Evolutionary conservation across 2,797 vertebrate genomes (phyloP).

Genomic region (Enteromius mattozi): DNA sequence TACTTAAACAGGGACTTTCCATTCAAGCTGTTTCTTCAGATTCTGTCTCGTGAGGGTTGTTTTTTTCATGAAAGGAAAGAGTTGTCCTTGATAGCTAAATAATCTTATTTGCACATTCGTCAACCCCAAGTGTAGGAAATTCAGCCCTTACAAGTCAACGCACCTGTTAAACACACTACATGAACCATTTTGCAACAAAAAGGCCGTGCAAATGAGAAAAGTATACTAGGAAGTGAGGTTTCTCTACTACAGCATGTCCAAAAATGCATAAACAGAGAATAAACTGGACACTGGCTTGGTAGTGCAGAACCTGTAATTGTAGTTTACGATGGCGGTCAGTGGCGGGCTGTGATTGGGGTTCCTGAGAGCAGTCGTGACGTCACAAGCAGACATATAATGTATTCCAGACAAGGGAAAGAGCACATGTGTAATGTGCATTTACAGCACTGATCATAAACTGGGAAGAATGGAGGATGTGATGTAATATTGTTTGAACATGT

Average conservation of each 20-base stretch:
- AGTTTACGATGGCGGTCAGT: neutral
- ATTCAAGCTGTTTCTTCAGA: neutral
- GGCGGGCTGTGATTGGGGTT: conserved; percentile 5
- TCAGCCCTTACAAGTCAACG: neutral
- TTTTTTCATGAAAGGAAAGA: conserved; percentile 2
- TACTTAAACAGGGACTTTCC: conserved; percentile 10
- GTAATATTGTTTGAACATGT: conserved; percentile 16
- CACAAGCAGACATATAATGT: conserved; percentile 13
- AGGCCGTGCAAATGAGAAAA: neutral
- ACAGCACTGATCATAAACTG: neutral
- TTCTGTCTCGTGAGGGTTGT: neutral
- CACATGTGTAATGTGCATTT: conserved; percentile 3
- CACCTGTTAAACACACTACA: neutral
- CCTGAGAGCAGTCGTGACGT: neutral
- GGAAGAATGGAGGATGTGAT: conserved; percentile 8
- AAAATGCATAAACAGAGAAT: neutral
- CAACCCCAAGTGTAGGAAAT: conserved; percentile 20
- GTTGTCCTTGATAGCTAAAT: conserved; percentile 7
- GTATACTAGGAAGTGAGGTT: neutral
- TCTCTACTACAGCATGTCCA: neutral
- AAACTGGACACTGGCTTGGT: neutral
- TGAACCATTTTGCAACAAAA: neutral
- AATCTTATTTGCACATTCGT: conserved; percentile 3
- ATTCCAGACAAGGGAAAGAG: conserved; percentile 28
- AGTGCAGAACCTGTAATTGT: conserved; percentile 6